Evolutionary conservation across 2,113 vertebrate genomes (phyloP).

Genomic region (Athene noctua): DNA sequence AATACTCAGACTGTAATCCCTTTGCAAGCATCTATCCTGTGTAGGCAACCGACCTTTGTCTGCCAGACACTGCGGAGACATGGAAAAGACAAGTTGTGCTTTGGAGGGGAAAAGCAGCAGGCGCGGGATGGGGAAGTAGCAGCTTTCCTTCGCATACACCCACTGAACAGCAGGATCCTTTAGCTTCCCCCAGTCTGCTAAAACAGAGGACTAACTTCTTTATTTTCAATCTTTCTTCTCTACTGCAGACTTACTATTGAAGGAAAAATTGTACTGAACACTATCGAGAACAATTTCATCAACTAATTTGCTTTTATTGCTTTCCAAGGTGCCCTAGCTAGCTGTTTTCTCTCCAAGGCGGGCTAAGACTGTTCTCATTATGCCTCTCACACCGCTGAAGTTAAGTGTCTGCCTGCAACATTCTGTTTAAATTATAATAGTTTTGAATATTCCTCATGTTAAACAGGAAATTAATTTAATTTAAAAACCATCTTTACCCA

Average conservation of each 20-base stretch:
- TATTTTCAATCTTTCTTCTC: neutral
- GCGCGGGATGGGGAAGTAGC: neutral
- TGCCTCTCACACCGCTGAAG: neutral
- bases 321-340: neutral
- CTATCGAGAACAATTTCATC: neutral
- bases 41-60: neutral
- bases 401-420: neutral
- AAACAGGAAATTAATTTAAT: neutral
- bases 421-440: neutral
- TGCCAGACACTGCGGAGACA: neutral
- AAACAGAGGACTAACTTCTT: neutral
- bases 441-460: neutral
- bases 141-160: neutral
- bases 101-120: neutral
- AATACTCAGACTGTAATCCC: neutral
- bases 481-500: neutral
- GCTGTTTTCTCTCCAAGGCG: neutral
- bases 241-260: neutral
- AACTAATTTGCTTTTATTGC: constrained; percentile 36
- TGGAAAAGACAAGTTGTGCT: neutral
- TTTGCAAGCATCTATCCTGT: neutral
- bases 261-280: neutral
- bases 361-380: neutral
- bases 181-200: neutral
- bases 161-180: neutral